Conservation (phyloP, 2,797 vertebrate genomes). For the Sibirionetta formosa region DNA sequence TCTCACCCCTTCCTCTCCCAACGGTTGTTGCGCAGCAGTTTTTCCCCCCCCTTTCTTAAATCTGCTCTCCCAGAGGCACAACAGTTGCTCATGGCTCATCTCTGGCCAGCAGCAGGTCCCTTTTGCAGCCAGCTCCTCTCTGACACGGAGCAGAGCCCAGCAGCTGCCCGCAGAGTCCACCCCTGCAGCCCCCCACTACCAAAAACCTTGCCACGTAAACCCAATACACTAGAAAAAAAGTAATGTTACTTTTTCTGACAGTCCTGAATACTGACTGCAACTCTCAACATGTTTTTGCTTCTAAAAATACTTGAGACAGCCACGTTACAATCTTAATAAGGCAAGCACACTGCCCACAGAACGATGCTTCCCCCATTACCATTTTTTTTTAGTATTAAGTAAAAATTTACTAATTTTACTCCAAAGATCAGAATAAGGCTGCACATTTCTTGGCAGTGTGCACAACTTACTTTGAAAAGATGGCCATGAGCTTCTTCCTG, state of each 20-base stretch:
- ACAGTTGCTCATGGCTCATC: no score
- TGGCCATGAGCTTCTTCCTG: slow-evolving; percentile 92
- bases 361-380: fast-evolving
- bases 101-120: no score
- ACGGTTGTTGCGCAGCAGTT: no score
- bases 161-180: no score
- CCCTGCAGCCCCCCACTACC: no score
- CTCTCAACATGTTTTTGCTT: not conserved
- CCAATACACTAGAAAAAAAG: not conserved
- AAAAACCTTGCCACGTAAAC: no score
- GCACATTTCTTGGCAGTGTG: not conserved
- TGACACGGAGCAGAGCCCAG: no score
- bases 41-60: no score
- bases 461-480: slow-evolving; percentile 92
- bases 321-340: not conserved
- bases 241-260: not conserved
- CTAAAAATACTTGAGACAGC: not conserved
- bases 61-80: no score
- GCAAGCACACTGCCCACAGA: fast-evolving
- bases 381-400: not conserved
- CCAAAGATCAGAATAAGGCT: not conserved
- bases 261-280: fast-evolving
- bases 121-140: no score
- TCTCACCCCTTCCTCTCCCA: no score
- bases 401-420: not conserved